Base-by-base conservation (phyloP, 1,140 invertebrate genomes). In the Lerema accius region DNA sequence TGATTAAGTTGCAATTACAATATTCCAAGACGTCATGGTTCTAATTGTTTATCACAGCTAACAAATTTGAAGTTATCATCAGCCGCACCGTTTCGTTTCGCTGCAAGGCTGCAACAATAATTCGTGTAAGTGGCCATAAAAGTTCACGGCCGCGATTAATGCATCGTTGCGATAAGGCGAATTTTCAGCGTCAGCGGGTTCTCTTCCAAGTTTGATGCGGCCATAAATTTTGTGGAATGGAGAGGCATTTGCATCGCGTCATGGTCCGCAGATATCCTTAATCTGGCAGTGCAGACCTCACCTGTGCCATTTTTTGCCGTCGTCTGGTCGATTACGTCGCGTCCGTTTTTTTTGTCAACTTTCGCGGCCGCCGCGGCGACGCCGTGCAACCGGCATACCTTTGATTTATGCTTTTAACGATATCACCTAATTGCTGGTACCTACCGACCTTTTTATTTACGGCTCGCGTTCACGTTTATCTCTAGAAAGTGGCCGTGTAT, bases 281-380 rank as follows among this genome's bases (percentile, higher is more conserved):
- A 67, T 65, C 51, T 51, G 42, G 15, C 50, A 63, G 28, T 45
- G 16, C 61, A 58, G 69, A 76, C 74, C 73, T 72, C 78, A 80
- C 82, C 81, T 83, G 78, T 69, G 73, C 64, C 45, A 58, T 66
- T 84, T 84, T 85, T 84, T 82, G 55, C 28, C 28, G 50, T 42
- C 69, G 69, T 65, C 67, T 69, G 35, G 68, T 55, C 67, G 66
- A 55, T 71, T 67, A 60, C 56, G 60, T 64, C 61, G 60, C 62
- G 76, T 69, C 77, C 71, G 63, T 50, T 61, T 72, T 82, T 84
- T 86, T 86, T 85, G 76, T 81, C 62, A 67, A 81, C 85, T 88
- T 86, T 86, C 83, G 76, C 84, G 73, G 40, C 72, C 72, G 68
- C 70, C 67, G 67, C 65, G 11, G 23, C 67, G 58, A n/a, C 40